Conservation (phyloP, 1,140 invertebrate species). For the Conus ventricosus region DNA sequence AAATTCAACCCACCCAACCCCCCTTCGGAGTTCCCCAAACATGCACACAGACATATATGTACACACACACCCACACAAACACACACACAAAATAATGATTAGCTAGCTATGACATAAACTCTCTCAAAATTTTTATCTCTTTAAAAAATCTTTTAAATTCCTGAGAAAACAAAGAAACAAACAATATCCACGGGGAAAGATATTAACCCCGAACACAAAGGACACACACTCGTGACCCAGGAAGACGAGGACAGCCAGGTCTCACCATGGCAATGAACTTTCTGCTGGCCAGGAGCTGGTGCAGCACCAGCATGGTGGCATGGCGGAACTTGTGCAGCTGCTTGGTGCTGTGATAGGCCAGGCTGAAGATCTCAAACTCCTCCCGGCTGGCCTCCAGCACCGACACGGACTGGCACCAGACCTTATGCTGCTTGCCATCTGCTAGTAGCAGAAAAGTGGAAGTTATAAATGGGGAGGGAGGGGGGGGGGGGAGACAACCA, state of each 20-base stretch:
- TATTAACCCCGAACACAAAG: too few species aligned
- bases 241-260: background rate
- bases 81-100: too few species aligned
- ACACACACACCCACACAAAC: too few species aligned
- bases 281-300: constrained; percentile 80
- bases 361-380: constrained; percentile 79
- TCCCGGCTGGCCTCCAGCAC: constrained; percentile 55
- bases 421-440: background rate
- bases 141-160: too few species aligned
- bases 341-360: constrained; percentile 81
- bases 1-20: too few species aligned
- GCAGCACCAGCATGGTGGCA: constrained; percentile 83
- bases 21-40: too few species aligned
- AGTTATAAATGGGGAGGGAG: background rate
- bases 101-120: too few species aligned
- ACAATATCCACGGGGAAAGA: too few species aligned
- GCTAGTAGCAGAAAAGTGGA: background rate
- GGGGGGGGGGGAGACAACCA: background rate
- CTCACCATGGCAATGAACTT: constrained; percentile 81
- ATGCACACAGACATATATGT: too few species aligned
- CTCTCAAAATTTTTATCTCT: too few species aligned
- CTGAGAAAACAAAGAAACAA: too few species aligned
- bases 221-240: too few species aligned
- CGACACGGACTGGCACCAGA: constrained; percentile 37
- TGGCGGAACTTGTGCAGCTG: constrained; percentile 90